These are phyloP conservation scores for Ferdinandea cuprea DNA, from an alignment of 2,888 invertebrate genomes.

Conservation along the genomic window DNA sequence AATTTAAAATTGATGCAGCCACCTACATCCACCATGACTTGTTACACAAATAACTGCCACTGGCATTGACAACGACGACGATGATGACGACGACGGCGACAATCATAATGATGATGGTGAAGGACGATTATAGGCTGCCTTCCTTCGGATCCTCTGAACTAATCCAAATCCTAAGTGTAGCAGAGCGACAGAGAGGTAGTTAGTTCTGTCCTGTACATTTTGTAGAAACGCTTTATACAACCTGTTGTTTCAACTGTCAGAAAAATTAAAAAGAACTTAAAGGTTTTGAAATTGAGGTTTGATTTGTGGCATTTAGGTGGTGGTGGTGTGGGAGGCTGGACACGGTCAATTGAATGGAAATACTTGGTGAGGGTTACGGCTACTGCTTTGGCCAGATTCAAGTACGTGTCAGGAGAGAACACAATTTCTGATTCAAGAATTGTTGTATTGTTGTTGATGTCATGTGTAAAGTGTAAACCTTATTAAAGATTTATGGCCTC, in stretches of 20 bases:
- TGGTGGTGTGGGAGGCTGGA: neutral
- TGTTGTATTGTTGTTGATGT: constrained; percentile 44
- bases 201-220: constrained; percentile 1
- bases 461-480: constrained; percentile 29
- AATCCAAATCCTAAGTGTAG: neutral
- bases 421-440: constrained; percentile 29
- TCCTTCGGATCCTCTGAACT: neutral
- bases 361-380: neutral
- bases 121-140: constrained; percentile 12
- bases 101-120: neutral
- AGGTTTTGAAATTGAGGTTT: constrained; percentile 50
- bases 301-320: constrained; percentile 58
- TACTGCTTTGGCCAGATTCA: neutral
- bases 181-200: neutral
- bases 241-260: constrained; percentile 62
- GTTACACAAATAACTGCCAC: constrained; percentile 13
- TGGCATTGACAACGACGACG: neutral
- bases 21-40: neutral
- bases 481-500: constrained; percentile 56
- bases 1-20: constrained; percentile 46
- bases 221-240: constrained; percentile 26
- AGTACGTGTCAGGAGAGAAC: constrained; percentile 28
- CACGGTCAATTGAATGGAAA: constrained; percentile 7
- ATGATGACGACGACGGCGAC: constrained; percentile 14
- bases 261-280: constrained; percentile 54